phyloP scores from a whole-genome alignment of 1,140 invertebrate species.

The Ceratina japonica region DNA sequence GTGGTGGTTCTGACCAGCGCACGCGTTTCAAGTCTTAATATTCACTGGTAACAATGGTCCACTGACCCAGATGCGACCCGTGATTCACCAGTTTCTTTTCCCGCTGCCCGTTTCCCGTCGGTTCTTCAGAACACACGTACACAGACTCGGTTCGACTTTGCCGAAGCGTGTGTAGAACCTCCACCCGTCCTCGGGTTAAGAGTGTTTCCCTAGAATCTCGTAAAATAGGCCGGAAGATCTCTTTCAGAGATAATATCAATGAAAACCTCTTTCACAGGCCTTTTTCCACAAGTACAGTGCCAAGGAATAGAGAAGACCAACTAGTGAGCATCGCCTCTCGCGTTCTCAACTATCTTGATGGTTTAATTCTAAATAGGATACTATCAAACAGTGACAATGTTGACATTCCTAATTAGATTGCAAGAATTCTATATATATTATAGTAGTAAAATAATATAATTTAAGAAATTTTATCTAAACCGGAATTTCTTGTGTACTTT shows the following conservation, averaged over 20 bases:
- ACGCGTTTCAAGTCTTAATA: conserved; percentile 44
- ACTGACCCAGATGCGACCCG: conserved; percentile 13
- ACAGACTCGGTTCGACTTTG: background rate
- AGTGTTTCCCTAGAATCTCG: conserved; percentile 28
- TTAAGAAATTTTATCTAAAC: too few relatives aligned
- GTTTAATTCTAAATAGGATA: too few relatives aligned
- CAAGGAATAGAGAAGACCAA: too few relatives aligned
- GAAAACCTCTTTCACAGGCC: conserved; percentile 21
- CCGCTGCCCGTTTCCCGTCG: conserved; percentile 6
- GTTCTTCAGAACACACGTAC: too few relatives aligned
- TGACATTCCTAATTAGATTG: too few relatives aligned
- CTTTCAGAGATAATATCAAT: conserved; percentile 49
- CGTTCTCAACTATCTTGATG: too few relatives aligned
- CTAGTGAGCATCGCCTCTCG: too few relatives aligned
- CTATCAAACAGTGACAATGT: too few relatives aligned
- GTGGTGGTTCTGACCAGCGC: conserved; percentile 7
- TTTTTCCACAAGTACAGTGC: too few relatives aligned
- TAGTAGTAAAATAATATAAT: too few relatives aligned
- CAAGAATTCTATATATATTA: too few relatives aligned
- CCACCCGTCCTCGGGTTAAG: conserved; percentile 21
- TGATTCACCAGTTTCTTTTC: background rate
- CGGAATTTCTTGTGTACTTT: too few relatives aligned
- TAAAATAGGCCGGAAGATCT: conserved; percentile 28
- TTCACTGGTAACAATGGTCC: conserved; percentile 39
- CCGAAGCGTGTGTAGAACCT: background rate